Percentiles rank a stretch among this genome's conserved stretches.
phyloP scores from a whole-genome alignment of 2,888 invertebrate genomes.

The Mystacides longicornis region DNA sequence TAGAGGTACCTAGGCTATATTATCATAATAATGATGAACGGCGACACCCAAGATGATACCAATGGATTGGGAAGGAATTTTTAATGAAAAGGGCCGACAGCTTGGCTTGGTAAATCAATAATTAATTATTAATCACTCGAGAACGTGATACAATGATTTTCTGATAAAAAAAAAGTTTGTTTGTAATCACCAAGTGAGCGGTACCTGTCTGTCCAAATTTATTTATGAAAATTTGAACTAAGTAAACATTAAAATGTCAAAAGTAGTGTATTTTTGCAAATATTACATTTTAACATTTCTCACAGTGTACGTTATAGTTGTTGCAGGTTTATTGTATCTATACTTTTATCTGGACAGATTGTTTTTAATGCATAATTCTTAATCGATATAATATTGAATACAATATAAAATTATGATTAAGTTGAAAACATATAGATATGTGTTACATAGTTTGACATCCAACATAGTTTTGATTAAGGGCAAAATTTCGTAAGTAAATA shows the following conservation, averaged over 20 bases:
- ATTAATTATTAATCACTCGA: no score
- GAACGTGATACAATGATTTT: no score
- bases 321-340: background rate
- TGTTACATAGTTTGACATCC: background rate
- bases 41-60: no score
- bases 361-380: background rate
- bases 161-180: no score
- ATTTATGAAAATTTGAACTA: no score
- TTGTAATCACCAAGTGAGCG: no score
- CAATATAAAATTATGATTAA: background rate
- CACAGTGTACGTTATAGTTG: constrained; percentile 7
- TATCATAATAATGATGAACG: no score
- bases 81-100: no score
- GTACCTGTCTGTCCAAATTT: no score
- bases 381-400: background rate
- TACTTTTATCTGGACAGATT: background rate
- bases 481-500: background rate
- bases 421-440: background rate
- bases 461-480: background rate
- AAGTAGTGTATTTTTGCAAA: constrained; percentile 6
- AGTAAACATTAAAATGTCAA: constrained; percentile 17
- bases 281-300: constrained; percentile 14
- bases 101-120: no score
- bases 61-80: no score
- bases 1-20: no score